These are phyloP conservation scores for Thinocorus orbignyianus DNA, from an alignment of 2,113 vertebrate genomes.

Conservation along the genomic window DNA sequence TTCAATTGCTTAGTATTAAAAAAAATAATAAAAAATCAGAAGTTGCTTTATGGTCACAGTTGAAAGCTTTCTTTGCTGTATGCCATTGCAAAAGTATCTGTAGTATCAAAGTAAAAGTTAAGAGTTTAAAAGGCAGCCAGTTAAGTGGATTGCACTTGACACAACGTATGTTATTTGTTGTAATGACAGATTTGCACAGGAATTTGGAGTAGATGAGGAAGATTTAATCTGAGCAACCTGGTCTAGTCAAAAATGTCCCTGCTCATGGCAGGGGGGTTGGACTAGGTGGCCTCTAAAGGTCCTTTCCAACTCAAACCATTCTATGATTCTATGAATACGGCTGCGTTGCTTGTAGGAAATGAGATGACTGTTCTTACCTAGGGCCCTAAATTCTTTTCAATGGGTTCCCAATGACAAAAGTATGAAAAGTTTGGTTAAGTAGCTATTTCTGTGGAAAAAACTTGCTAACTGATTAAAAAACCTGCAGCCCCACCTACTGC, in stretches of 20 bases:
- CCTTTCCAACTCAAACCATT: too few species aligned
- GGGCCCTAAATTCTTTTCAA: not conserved
- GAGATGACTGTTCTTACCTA: not conserved
- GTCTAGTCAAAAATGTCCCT: not conserved
- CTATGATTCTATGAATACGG: not conserved
- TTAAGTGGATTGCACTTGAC: not conserved
- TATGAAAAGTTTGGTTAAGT: not conserved
- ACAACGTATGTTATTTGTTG: not conserved
- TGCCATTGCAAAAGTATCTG: not conserved
- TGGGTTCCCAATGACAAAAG: not conserved
- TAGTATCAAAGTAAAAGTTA: not conserved
- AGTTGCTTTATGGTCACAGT: not conserved
- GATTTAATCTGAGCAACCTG: not conserved
- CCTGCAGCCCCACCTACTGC: not conserved
- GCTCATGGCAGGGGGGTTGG: too few species aligned
- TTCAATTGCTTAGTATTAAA: not conserved
- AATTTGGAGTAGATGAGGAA: not conserved
- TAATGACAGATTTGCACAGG: not conserved
- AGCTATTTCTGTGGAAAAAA: not conserved
- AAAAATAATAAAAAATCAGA: not conserved
- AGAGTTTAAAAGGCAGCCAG: not conserved
- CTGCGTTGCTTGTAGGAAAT: not conserved
- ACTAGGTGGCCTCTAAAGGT: too few species aligned
- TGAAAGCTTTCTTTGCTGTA: not conserved
- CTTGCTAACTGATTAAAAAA: not conserved